Conservation (phyloP, 2,888 invertebrate genomes). For the Drosophila pullipes region DNA sequence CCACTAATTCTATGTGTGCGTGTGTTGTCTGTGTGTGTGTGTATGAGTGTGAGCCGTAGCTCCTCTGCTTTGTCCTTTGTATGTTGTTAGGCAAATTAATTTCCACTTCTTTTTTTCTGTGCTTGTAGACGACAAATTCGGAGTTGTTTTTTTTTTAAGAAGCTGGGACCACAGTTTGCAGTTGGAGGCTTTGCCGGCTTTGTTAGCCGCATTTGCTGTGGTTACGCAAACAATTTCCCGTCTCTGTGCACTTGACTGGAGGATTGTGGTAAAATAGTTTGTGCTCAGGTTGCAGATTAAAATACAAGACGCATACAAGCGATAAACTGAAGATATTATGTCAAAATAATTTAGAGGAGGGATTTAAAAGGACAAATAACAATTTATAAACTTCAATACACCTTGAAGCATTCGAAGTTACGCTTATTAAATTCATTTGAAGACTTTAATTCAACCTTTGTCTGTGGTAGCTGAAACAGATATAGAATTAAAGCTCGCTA, state of each 20-base stretch:
- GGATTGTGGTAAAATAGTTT: conserved; percentile 23
- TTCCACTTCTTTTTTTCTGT: conserved; percentile 40
- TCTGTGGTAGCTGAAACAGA: background rate
- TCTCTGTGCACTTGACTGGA: conserved; percentile 18
- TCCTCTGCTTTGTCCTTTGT: conserved; percentile 6
- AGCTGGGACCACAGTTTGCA: conserved; percentile 9
- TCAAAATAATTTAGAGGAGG: conserved; percentile 3
- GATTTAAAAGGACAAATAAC: background rate
- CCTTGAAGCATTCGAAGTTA: background rate
- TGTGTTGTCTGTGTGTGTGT: conserved; percentile 12
- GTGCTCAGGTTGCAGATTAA: conserved; percentile 7
- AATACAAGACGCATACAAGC: background rate
- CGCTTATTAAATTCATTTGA: background rate
- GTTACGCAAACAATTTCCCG: conserved; percentile 27
- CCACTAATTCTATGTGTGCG: conserved; percentile 36
- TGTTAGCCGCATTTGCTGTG: conserved; percentile 27
- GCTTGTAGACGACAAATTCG: conserved; percentile 17
- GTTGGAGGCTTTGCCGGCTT: conserved; percentile 18
- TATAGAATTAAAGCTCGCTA: background rate
- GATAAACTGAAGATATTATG: background rate
- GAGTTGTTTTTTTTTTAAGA: conserved; percentile 25
- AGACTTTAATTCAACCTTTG: background rate
- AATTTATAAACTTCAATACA: background rate
- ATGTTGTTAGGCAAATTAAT: conserved; percentile 63
- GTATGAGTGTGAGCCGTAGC: conserved; percentile 9